phyloP scores from a whole-genome alignment of 2,113 vertebrate species.

The Panthera leo region DNA sequence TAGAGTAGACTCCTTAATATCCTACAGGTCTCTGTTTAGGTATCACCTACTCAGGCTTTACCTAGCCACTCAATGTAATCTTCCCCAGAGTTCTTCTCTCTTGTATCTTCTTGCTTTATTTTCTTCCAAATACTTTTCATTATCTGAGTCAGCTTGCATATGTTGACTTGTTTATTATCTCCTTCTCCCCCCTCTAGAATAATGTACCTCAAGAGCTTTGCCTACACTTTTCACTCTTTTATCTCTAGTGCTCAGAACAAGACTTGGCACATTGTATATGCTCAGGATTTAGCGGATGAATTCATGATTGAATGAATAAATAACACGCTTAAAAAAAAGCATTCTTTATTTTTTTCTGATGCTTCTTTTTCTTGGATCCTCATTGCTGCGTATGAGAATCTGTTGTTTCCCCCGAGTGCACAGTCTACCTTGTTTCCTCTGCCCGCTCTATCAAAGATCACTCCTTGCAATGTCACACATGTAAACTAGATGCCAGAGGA shows the following conservation, averaged over 20 bases:
- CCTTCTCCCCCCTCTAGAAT: not conserved
- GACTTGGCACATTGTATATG: not conserved
- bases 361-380: not conserved
- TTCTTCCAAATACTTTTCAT: not conserved
- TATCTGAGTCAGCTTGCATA: not conserved
- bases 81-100: not conserved
- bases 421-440: not conserved
- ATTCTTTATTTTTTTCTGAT: not conserved
- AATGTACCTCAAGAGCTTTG: slow-evolving; percentile 12
- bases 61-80: not conserved
- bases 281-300: not conserved
- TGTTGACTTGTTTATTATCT: not conserved
- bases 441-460: not conserved
- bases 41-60: not conserved
- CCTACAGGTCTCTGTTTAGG: not conserved
- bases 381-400: not conserved
- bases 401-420: not conserved
- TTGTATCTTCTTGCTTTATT: not conserved
- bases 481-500: not conserved
- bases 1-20: not conserved
- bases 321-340: not conserved
- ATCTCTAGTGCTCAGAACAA: not conserved
- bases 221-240: not conserved
- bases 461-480: not conserved
- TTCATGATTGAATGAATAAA: not conserved